These are phyloP conservation scores for Brachionichthys hirsutus DNA, from an alignment of 2,113 vertebrate species.

Conservation along the genomic window DNA sequence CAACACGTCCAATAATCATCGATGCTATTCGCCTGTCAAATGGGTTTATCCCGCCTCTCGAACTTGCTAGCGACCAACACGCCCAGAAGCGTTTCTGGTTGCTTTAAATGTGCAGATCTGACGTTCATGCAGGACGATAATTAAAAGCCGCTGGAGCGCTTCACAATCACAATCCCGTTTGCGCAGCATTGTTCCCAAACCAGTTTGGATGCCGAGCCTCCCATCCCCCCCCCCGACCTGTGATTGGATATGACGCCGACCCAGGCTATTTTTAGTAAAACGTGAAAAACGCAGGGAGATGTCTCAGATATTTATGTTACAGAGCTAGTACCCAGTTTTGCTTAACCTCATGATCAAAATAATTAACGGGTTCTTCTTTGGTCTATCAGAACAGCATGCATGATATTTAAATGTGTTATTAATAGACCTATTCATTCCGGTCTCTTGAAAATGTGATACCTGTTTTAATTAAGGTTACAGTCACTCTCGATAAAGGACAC, in stretches of 20 bases:
- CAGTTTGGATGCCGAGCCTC: slow-evolving; percentile 29
- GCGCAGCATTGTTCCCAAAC: slow-evolving; percentile 1
- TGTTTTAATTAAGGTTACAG: too few relatives aligned
- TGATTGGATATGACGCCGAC: slow-evolving; percentile 75
- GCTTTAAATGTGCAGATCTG: neutral
- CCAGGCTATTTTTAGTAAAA: slow-evolving; percentile 78
- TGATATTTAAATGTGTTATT: too few relatives aligned
- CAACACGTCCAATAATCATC: slow-evolving; percentile 27
- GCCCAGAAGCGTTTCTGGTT: slow-evolving; percentile 38
- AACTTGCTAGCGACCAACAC: slow-evolving; percentile 52
- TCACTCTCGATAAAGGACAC: too few relatives aligned
- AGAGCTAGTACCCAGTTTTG: neutral
- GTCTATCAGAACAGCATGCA: too few relatives aligned
- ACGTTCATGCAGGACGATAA: too few relatives aligned
- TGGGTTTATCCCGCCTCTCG: slow-evolving; percentile 49
- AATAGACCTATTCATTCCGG: too few relatives aligned
- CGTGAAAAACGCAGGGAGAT: slow-evolving; percentile 63
- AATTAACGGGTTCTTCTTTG: neutral
- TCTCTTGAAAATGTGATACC: too few relatives aligned
- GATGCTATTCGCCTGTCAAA: slow-evolving; percentile 61
- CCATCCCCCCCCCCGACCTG: slow-evolving; percentile 47
- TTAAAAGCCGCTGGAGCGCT: neutral
- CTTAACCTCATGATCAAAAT: neutral
- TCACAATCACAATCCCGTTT: neutral
- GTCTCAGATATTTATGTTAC: slow-evolving; percentile 29